Conservation (phyloP, 1,140 invertebrate species). For the Plectrocnemia conspersa region DNA sequence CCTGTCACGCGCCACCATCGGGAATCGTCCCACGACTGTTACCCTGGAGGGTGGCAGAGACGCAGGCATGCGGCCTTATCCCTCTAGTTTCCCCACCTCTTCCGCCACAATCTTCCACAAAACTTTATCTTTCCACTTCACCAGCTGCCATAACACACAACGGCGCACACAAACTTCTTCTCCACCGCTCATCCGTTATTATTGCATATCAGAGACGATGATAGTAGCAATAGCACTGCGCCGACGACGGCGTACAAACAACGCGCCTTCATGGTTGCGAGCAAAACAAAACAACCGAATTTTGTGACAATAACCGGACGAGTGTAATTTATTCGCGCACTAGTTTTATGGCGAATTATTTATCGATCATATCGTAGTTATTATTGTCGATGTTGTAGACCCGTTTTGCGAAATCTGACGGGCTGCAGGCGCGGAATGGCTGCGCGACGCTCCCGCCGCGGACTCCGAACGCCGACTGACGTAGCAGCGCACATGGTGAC, state of each 20-base stretch:
- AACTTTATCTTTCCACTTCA: neutral
- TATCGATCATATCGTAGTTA: no score
- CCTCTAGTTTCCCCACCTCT: neutral
- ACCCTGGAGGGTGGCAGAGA: constrained; percentile 20
- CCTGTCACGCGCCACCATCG: constrained; percentile 28
- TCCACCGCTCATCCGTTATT: neutral
- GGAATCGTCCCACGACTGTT: constrained; percentile 20
- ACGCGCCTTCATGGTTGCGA: neutral
- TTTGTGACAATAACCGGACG: neutral
- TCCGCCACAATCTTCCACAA: neutral
- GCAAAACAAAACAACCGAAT: neutral
- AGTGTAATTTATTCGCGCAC: no score
- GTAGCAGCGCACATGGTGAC: constrained; percentile 15
- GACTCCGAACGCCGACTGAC: neutral
- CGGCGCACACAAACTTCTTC: neutral
- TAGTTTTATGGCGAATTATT: no score
- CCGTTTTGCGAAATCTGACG: neutral
- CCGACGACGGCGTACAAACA: neutral
- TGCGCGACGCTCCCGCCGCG: neutral
- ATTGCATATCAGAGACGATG: constrained; percentile 1
- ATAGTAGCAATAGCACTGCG: neutral
- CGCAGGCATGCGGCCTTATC: constrained; percentile 20
- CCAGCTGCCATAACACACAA: neutral
- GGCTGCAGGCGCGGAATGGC: neutral
- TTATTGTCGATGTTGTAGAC: neutral